A percentile compares a stretch with the other conserved stretches of the same genome.
Evolutionary conservation across 1,140 invertebrate genomes (phyloP).

Genomic region (Bombus waltoni): DNA sequence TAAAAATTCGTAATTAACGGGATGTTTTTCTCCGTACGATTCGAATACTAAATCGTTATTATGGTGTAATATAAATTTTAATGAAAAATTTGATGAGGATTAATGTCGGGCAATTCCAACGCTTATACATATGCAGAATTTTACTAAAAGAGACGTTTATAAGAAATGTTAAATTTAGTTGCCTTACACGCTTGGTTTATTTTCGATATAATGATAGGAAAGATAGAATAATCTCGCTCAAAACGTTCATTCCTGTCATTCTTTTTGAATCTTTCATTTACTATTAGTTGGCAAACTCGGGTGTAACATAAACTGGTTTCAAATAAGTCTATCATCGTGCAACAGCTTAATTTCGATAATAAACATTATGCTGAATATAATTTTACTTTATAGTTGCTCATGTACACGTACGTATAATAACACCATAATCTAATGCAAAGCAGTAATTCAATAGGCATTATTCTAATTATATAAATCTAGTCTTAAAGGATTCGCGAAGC

Average conservation of each 20-base stretch:
- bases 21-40: background rate
- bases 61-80: background rate
- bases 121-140: background rate
- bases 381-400: background rate
- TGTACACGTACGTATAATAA: background rate
- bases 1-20: background rate
- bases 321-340: background rate
- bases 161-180: constrained; percentile 7
- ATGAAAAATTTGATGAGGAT: background rate
- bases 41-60: background rate
- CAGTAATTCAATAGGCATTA: background rate
- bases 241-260: background rate
- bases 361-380: background rate
- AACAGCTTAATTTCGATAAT: constrained; percentile 10
- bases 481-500: too few species aligned
- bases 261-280: background rate
- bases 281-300: background rate
- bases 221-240: background rate
- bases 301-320: constrained; percentile 21
- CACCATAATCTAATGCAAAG: background rate
- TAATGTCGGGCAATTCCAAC: background rate
- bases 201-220: background rate
- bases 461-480: background rate
- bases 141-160: background rate
- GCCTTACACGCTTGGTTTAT: background rate